Evolutionary conservation across 2,797 vertebrate genomes (phyloP).

Genomic region (Ceryle rudis): DNA sequence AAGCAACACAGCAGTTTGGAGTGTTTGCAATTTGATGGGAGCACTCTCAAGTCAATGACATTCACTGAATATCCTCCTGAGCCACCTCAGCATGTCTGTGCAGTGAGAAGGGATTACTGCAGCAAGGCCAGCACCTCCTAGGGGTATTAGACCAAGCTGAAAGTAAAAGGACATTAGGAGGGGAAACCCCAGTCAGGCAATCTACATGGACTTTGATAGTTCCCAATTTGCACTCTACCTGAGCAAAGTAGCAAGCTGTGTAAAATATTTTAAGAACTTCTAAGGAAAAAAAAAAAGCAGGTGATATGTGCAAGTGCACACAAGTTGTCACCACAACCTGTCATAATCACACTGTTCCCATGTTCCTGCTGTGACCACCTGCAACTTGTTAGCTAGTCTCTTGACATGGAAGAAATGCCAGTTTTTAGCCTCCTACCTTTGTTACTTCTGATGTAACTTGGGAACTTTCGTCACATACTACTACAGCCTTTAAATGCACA

Average conservation of each 20-base stretch:
- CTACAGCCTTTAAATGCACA: neutral
- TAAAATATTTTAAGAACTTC: neutral
- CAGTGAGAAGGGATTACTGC: neutral
- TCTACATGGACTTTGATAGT: slow-evolving; percentile 16
- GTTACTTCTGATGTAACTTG: neutral
- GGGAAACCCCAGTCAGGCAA: neutral
- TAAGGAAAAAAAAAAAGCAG: neutral
- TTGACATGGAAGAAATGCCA: neutral
- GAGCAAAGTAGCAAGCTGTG: neutral
- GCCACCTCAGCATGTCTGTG: neutral
- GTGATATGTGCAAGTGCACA: neutral
- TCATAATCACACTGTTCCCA: neutral
- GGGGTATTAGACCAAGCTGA: neutral
- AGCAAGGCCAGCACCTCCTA: neutral
- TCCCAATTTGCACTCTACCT: neutral
- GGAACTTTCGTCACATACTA: slow-evolving; percentile 5
- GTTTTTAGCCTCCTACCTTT: neutral
- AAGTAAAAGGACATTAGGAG: neutral
- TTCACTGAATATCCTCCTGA: neutral
- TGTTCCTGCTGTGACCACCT: slow-evolving; percentile 12
- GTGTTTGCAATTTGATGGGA: neutral
- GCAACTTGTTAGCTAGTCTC: neutral
- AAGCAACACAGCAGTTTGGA: neutral
- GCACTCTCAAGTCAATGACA: neutral
- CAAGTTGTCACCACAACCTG: neutral